These are phyloP conservation scores for Hypena proboscidalis DNA, from an alignment of 2,888 invertebrate species.

Conservation along the genomic window DNA sequence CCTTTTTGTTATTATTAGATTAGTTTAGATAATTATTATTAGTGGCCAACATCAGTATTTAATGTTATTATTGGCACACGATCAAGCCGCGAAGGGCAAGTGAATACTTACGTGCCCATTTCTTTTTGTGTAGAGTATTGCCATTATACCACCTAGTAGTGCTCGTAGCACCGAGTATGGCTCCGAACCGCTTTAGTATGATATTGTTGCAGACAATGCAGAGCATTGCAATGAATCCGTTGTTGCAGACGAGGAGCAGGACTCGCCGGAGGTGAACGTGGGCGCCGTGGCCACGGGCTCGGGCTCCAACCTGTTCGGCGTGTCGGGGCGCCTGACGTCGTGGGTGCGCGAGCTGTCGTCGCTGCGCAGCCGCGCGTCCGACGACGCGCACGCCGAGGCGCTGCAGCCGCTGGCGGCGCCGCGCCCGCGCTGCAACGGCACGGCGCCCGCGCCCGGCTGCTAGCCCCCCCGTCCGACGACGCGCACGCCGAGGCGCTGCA, in stretches of 20 bases:
- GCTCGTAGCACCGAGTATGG: neutral
- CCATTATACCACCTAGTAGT: neutral
- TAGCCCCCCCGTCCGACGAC: constrained; percentile 29
- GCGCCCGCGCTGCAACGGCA: constrained; percentile 56
- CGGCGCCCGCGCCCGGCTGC: constrained; percentile 31
- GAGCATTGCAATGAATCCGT: neutral
- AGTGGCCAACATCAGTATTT: too few relatives aligned
- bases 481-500: constrained; percentile 65
- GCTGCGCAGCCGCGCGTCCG: constrained; percentile 68
- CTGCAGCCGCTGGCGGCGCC: constrained; percentile 49
- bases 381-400: constrained; percentile 70
- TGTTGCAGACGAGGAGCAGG: constrained; percentile 71
- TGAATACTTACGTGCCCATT: too few relatives aligned
- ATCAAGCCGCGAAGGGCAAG: too few relatives aligned
- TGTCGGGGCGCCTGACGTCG: constrained; percentile 79
- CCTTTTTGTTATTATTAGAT: too few relatives aligned
- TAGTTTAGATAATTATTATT: too few relatives aligned
- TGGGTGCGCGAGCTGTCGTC: constrained; percentile 82
- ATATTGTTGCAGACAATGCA: neutral
- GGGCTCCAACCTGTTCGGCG: constrained; percentile 80
- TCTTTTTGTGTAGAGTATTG: neutral
- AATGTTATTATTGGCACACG: too few relatives aligned
- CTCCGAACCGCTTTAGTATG: neutral
- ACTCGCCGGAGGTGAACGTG: constrained; percentile 73
- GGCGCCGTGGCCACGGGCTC: constrained; percentile 80